phyloP scores from a whole-genome alignment of 2,888 invertebrate genomes.

The Ichneumoninae sp. region DNA sequence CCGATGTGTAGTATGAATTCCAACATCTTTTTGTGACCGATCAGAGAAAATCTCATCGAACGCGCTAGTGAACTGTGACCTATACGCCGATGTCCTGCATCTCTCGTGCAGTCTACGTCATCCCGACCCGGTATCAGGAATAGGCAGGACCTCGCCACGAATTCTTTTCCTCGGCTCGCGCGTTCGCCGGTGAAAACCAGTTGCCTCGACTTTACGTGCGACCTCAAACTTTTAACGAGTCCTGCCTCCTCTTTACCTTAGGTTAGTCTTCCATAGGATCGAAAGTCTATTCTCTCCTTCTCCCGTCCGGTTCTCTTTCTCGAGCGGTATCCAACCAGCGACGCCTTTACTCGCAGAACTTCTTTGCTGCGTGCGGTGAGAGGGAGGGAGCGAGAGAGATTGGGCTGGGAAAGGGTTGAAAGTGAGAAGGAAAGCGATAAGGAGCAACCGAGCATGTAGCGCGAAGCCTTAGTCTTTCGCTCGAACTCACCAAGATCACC shows the following conservation, averaged over 20 bases:
- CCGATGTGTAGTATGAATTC: background rate
- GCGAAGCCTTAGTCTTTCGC: constrained; percentile 7
- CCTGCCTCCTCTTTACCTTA: constrained; percentile 39
- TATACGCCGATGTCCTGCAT: background rate
- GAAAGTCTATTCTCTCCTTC: constrained; percentile 27
- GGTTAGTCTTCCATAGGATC: constrained; percentile 54
- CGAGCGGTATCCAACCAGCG: constrained; percentile 2
- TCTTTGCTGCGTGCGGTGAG: background rate
- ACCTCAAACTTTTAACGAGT: constrained; percentile 69
- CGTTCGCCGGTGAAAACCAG: constrained; percentile 9
- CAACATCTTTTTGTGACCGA: background rate
- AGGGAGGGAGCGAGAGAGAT: background rate
- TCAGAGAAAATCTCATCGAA: background rate
- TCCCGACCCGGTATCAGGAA: constrained; percentile 1
- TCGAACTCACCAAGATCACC: constrained; percentile 13
- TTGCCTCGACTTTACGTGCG: constrained; percentile 56
- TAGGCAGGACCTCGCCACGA: background rate
- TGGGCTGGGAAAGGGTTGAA: background rate
- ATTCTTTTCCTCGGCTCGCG: constrained; percentile 13
- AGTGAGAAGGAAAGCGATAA: background rate
- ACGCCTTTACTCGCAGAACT: constrained; percentile 11
- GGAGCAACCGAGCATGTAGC: constrained; percentile 18
- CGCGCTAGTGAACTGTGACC: background rate
- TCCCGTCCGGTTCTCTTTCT: background rate
- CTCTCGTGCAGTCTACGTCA: background rate